A percentile compares a stretch with the other conserved stretches of the same genome.
phyloP scores from a whole-genome alignment of 2,113 vertebrate species.

The Prolemur simus region DNA sequence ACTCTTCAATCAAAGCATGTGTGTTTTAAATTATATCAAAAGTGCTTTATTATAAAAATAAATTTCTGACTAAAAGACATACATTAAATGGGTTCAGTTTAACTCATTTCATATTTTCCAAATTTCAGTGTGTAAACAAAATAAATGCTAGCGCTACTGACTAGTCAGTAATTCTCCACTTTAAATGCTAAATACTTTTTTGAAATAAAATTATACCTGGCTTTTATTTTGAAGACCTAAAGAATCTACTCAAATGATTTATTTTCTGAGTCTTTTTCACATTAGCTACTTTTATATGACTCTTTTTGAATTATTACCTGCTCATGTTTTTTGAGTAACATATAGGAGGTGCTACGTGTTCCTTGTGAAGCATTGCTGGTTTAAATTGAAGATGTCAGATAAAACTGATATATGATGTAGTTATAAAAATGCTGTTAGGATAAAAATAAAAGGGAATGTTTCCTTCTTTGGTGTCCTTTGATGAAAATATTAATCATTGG shows the following conservation, averaged over 20 bases:
- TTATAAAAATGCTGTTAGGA: not conserved
- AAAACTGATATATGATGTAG: not conserved
- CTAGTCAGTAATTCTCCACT: not conserved
- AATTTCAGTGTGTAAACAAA: not conserved
- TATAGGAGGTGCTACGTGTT: not conserved
- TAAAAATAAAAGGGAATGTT: not conserved
- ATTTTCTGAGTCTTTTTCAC: not conserved
- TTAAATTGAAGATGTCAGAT: not conserved
- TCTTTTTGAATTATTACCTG: not conserved
- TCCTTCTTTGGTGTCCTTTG: not conserved
- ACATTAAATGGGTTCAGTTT: not conserved
- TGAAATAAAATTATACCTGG: not conserved
- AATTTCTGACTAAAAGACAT: not conserved
- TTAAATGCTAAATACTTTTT: not conserved
- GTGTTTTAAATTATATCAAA: constrained; percentile 94
- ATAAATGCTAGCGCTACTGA: not conserved
- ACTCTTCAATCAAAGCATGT: constrained; percentile 93
- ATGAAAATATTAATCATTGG: not conserved
- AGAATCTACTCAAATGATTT: not conserved
- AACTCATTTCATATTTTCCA: not conserved
- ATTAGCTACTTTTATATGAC: not conserved
- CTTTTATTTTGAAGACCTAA: constrained; percentile 34
- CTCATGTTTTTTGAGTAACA: not conserved
- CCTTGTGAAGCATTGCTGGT: not conserved
- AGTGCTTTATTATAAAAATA: constrained; percentile 91